These are phyloP conservation scores for Diplazon laetatorius DNA, from an alignment of 2,888 invertebrate genomes.

Conservation along the genomic window DNA sequence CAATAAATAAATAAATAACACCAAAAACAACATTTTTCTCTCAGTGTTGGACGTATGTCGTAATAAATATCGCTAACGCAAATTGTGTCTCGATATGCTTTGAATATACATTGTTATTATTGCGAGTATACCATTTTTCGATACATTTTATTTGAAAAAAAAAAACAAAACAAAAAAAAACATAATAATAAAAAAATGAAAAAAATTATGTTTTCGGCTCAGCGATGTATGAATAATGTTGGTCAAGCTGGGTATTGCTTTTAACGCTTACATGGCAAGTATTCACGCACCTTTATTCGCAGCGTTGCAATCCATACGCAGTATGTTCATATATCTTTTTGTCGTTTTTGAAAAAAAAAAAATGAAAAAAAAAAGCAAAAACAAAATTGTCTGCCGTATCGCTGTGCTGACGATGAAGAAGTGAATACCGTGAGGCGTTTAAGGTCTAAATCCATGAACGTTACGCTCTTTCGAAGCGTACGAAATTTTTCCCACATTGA, in stretches of 20 bases:
- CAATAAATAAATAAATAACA: no score
- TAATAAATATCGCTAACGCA: constrained; percentile 60
- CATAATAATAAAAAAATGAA: no score
- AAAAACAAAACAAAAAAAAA: no score
- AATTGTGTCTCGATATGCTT: constrained; percentile 62
- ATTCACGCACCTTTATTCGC: constrained; percentile 60
- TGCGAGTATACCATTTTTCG: constrained; percentile 13
- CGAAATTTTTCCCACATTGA: constrained; percentile 58
- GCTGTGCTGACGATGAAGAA: constrained; percentile 54
- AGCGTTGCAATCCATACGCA: constrained; percentile 25
- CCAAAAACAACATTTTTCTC: no score
- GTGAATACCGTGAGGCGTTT: constrained; percentile 67
- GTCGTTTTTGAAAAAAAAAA: neutral
- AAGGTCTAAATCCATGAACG: constrained; percentile 68
- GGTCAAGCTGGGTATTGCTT: constrained; percentile 69
- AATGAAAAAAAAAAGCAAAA: neutral
- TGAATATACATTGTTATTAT: constrained; percentile 54
- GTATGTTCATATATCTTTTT: constrained; percentile 14
- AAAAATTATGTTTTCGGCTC: constrained; percentile 38
- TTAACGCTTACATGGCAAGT: constrained; percentile 68
- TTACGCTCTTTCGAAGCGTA: constrained; percentile 67
- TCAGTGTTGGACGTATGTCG: constrained; percentile 23
- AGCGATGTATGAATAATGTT: constrained; percentile 67
- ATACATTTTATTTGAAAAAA: no score
- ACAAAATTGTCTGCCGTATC: neutral